phyloP scores from a whole-genome alignment of 2,113 vertebrate species.

The Cyprinus carpio region DNA sequence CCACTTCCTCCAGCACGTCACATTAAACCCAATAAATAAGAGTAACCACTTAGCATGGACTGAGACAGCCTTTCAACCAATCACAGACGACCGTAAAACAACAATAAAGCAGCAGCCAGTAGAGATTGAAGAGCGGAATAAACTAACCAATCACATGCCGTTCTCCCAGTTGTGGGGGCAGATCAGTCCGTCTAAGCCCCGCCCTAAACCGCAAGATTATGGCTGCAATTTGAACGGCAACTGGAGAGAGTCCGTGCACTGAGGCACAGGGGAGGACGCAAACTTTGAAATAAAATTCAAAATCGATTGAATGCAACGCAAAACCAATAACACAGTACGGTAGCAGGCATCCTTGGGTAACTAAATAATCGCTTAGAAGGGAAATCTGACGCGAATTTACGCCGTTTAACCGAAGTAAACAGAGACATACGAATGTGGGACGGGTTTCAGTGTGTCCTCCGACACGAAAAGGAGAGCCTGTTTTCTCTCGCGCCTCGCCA shows the following conservation, averaged over 20 bases:
- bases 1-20: conserved; percentile 25
- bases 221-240: conserved; percentile 71
- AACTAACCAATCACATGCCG: conserved; percentile 54
- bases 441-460: conserved; percentile 57
- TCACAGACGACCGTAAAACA: conserved; percentile 4
- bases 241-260: conserved; percentile 59
- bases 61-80: conserved; percentile 51
- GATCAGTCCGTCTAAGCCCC: conserved; percentile 38
- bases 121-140: not conserved
- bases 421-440: conserved; percentile 61
- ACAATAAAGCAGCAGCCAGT: conserved; percentile 52
- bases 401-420: conserved; percentile 58
- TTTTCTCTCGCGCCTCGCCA: conserved; percentile 59
- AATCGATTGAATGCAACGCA: conserved; percentile 42
- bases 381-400: not conserved
- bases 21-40: conserved; percentile 39
- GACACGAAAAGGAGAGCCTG: conserved; percentile 64
- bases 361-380: not conserved
- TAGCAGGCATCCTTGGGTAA: conserved; percentile 51
- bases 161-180: conserved; percentile 56
- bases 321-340: conserved; percentile 26
- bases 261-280: conserved; percentile 53
- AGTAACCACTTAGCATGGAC: not conserved
- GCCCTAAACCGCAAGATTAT: conserved; percentile 77
- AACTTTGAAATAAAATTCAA: conserved; percentile 62